These are phyloP conservation scores for Conus betulinus DNA, from an alignment of 1,140 invertebrate genomes.

Conservation along the genomic window DNA sequence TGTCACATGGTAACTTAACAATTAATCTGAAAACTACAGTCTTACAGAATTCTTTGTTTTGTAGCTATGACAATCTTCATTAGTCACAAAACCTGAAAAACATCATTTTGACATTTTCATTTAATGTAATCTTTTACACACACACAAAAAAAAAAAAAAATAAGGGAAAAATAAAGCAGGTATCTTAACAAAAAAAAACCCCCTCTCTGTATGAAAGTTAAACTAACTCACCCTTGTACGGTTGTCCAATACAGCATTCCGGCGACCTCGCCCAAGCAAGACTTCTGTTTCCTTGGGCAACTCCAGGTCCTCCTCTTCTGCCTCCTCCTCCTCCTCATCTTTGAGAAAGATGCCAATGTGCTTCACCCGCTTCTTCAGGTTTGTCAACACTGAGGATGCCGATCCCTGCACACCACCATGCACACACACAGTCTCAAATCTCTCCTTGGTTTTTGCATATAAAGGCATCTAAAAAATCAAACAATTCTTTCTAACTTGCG, in stretches of 20 bases:
- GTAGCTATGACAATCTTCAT: too few relatives aligned
- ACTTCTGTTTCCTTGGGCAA: constrained; percentile 85
- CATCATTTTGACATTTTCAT: too few relatives aligned
- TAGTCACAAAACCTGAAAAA: too few relatives aligned
- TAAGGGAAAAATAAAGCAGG: not conserved
- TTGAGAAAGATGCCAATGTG: constrained; percentile 98
- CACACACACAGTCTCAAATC: too few relatives aligned
- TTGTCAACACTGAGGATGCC: constrained; percentile 91
- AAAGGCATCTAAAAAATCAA: not conserved
- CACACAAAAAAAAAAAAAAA: not conserved
- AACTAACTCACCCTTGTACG: constrained; percentile 85
- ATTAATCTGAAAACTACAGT: too few relatives aligned
- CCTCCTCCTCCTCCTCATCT: constrained; percentile 78
- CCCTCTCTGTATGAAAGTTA: not conserved
- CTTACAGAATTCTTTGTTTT: too few relatives aligned
- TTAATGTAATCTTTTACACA: too few relatives aligned
- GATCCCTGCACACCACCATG: constrained; percentile 77
- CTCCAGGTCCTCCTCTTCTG: constrained; percentile 84
- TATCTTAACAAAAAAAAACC: not conserved
- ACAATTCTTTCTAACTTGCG: not conserved
- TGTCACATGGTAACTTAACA: too few relatives aligned
- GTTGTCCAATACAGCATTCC: constrained; percentile 95
- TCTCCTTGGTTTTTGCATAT: too few relatives aligned
- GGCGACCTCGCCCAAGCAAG: constrained; percentile 87
- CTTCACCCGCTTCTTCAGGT: constrained; percentile 94